These are phyloP conservation scores for Notiomystis cincta DNA, from an alignment of 2,113 vertebrate species.

Conservation along the genomic window DNA sequence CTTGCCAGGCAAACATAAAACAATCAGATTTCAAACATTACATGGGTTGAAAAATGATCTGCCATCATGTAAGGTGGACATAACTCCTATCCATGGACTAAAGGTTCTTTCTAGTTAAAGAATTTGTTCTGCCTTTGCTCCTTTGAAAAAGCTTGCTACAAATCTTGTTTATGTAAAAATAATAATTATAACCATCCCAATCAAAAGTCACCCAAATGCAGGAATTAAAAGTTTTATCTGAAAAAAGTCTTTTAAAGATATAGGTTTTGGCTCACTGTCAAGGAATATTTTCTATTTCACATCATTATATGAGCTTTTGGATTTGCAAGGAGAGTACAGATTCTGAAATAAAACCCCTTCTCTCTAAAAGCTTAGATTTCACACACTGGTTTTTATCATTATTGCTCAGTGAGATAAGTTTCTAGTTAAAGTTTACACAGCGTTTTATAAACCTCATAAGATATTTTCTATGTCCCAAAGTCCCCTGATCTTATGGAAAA, in stretches of 20 bases:
- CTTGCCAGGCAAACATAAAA: neutral
- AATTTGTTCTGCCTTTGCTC: neutral
- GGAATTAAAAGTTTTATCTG: neutral
- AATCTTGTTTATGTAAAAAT: neutral
- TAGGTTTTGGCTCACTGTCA: neutral
- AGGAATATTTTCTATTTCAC: neutral
- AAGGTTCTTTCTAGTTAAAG: neutral
- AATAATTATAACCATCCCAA: neutral
- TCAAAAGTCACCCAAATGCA: neutral
- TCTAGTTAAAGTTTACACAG: neutral
- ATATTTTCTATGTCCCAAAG: neutral
- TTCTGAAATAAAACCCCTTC: neutral
- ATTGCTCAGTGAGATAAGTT: neutral
- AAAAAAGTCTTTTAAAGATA: neutral
- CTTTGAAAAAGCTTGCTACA: neutral
- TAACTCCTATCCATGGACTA: neutral
- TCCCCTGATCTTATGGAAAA: neutral
- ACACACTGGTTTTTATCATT: neutral
- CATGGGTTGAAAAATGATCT: neutral
- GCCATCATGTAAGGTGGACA: neutral
- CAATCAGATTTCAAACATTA: neutral
- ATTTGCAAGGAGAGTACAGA: neutral
- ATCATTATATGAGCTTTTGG: neutral
- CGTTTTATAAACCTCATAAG: neutral
- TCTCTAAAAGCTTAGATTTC: neutral